phyloP scores from a whole-genome alignment of 1,140 invertebrate species.

The Yoshiicerus persimilis region DNA sequence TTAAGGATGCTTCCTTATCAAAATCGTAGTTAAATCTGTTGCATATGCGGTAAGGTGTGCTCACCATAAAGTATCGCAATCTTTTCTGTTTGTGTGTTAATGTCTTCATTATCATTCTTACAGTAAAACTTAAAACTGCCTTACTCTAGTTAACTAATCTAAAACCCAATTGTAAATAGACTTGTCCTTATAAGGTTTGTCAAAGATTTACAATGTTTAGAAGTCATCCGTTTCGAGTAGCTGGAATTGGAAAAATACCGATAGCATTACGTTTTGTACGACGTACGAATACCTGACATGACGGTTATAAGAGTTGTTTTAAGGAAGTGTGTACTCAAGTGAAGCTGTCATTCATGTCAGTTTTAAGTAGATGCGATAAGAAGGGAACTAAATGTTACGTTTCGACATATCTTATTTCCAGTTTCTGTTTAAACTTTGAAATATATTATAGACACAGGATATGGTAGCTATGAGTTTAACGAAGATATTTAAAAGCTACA shows the following conservation, averaged over 20 bases:
- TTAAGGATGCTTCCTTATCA: too few species aligned
- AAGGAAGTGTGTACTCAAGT: background rate
- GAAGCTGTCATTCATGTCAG: background rate
- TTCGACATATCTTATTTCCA: background rate
- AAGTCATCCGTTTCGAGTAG: background rate
- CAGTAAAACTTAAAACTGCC: background rate
- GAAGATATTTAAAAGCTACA: background rate
- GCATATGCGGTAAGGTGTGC: too few species aligned
- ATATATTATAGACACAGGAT: too few species aligned
- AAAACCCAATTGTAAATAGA: background rate
- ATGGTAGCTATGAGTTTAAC: too few species aligned
- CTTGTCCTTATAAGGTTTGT: background rate
- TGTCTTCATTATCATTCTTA: background rate
- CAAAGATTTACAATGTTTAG: background rate
- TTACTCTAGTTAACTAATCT: background rate
- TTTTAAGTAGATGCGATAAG: background rate
- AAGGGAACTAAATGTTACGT: background rate
- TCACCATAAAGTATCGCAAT: background rate
- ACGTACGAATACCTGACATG: background rate
- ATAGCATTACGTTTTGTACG: too few species aligned
- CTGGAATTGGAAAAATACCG: background rate
- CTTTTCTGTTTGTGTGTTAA: background rate
- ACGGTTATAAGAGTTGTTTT: background rate
- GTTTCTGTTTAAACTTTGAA: background rate
- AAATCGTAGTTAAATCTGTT: background rate